phyloP scores from a whole-genome alignment of 2,113 vertebrate genomes.

The Larimichthys crocea region DNA sequence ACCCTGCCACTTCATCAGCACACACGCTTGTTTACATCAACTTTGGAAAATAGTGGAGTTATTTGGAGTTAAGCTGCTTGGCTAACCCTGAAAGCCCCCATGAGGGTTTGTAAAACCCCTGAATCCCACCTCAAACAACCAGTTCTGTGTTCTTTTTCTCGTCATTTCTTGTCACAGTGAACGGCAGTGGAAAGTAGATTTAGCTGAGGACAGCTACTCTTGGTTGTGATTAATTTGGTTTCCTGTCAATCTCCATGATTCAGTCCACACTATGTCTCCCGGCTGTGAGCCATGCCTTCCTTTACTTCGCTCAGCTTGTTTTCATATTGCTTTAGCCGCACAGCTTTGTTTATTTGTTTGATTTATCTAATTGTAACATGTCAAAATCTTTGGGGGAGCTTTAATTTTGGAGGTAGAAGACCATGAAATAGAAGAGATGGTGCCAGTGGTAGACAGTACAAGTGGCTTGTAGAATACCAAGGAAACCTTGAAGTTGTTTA shows the following conservation, averaged over 20 bases:
- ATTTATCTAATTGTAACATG: slow-evolving; percentile 70
- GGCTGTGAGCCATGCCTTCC: slow-evolving; percentile 25
- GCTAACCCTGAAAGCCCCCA: slow-evolving; percentile 19
- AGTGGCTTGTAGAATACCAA: slow-evolving; percentile 65
- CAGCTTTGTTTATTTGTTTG: slow-evolving; percentile 64
- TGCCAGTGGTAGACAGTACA: slow-evolving; percentile 56
- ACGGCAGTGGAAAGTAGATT: slow-evolving; percentile 49
- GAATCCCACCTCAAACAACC: slow-evolving; percentile 45
- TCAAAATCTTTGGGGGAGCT: slow-evolving; percentile 37
- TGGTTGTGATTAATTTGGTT: slow-evolving; percentile 42
- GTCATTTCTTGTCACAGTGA: slow-evolving; percentile 8
- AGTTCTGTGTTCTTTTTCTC: slow-evolving; percentile 36
- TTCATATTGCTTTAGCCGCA: slow-evolving; percentile 57
- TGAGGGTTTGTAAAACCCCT: slow-evolving; percentile 38
- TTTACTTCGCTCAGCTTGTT: slow-evolving; percentile 52
- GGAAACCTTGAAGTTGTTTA: slow-evolving; percentile 64
- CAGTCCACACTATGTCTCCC: slow-evolving; percentile 26
- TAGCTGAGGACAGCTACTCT: slow-evolving; percentile 45
- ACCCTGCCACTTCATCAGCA: slow-evolving; percentile 56
- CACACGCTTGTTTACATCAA: slow-evolving; percentile 65
- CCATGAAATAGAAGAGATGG: slow-evolving; percentile 59
- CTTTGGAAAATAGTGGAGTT: slow-evolving; percentile 58
- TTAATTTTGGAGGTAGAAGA: slow-evolving; percentile 60
- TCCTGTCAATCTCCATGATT: slow-evolving; percentile 37
- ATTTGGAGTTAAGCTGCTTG: slow-evolving; percentile 57